Base-by-base conservation (phyloP, 2,113 vertebrate species). In the Sturnus vulgaris region DNA sequence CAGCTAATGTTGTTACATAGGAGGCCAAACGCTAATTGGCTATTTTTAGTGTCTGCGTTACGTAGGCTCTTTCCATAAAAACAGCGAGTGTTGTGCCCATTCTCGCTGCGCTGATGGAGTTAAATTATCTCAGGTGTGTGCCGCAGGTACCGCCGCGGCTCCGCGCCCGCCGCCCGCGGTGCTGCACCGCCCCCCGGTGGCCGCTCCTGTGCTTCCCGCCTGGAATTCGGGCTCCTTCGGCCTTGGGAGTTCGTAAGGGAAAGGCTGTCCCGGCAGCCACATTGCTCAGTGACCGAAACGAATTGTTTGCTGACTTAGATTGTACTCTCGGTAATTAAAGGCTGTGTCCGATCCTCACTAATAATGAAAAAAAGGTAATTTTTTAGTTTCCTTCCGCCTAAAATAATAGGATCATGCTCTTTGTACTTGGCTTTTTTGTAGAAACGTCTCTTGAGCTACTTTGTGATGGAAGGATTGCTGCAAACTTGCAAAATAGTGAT, bases 181-280 rank as follows among this genome's bases (percentile, higher is more conserved):
- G 73, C 64, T 87, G 81, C n/a, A 42, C 14, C 93, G 37, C 95
- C 88, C 66, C 27, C 97, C 91, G 39, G 94, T 24, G 95, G 95
- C 70, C 82, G 82, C 59, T 15, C 18, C 73, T 0, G 5, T 0
- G 42, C 66, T 33, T 53, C 28, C 37, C 66, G 0, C 55, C 20
- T 2, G 21, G 33, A 46, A 16, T 1, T 5, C 3, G 30, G 13
- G 3, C 23, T 46, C 42, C 61, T 15, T 13, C 60, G 16, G 31
- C 42, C 69, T 4, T 4, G 59, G 22, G 3, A 25, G 25, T 7
- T 27, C 7, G 19, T 11, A 6, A 9, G n/a, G 7, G 17, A 31
- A 59, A 8, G 23, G 21, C 13, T 12, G 27, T 35, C n/a, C 50
- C 11, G 3, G 20, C 61, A 57, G 5, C 17, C 2, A 0, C 47